Evolutionary conservation across 2,888 invertebrate species (phyloP).

Genomic region (Strigamia crassipes): DNA sequence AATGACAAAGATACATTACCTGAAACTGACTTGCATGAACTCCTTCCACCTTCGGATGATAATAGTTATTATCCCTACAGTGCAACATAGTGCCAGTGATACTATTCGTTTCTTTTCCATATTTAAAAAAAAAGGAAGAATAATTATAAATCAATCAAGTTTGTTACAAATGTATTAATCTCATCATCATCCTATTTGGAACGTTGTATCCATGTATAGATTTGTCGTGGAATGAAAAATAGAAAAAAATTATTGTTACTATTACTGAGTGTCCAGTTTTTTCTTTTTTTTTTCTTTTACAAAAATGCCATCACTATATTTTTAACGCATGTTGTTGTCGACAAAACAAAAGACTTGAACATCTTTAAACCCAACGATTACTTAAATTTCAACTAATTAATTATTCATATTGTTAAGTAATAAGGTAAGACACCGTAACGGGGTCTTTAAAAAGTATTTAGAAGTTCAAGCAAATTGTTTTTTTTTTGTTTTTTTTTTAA

Average conservation of each 20-base stretch:
- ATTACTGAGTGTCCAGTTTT: not conserved
- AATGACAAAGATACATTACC: constrained; percentile 50
- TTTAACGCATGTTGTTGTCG: not conserved
- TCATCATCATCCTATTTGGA: constrained; percentile 42
- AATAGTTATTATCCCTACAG: constrained; percentile 23
- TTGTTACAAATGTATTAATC: constrained; percentile 39
- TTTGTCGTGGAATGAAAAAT: constrained; percentile 38
- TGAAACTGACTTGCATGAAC: constrained; percentile 51
- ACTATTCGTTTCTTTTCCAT: not conserved
- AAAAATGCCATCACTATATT: not conserved
- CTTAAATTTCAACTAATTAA: not conserved
- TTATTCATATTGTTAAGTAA: not conserved
- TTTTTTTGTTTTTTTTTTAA: no score
- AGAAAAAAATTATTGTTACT: constrained; percentile 20
- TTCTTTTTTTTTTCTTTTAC: not conserved
- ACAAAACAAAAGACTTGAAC: not conserved
- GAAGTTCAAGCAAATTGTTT: no score
- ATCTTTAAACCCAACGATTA: not conserved
- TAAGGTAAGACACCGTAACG: no score
- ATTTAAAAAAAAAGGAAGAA: not conserved
- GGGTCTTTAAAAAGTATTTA: no score
- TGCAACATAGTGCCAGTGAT: constrained; percentile 24
- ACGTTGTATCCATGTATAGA: constrained; percentile 38
- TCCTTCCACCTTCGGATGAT: constrained; percentile 48
- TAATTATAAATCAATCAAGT: constrained; percentile 11